A percentile compares a stretch with the other conserved stretches of the same genome.
Conservation (phyloP, 2,888 invertebrate genomes). For the Eueremaeus valkanovi region DNA sequence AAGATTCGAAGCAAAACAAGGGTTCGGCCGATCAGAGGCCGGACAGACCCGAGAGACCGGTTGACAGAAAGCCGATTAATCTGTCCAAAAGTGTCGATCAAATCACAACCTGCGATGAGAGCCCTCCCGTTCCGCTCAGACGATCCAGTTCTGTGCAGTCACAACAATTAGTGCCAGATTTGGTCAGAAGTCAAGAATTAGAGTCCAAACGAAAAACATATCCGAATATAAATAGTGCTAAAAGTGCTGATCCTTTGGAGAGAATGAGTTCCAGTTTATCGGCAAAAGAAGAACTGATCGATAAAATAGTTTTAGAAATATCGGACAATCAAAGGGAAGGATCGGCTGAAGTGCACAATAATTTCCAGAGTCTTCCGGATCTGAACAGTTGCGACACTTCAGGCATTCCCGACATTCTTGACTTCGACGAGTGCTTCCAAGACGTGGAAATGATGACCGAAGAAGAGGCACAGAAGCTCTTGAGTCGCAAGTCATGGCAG, state of each 20-base stretch:
- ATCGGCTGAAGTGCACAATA: not conserved
- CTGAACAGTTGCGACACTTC: slow-evolving; percentile 43
- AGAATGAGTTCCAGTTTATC: not conserved
- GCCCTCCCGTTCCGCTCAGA: slow-evolving; percentile 1
- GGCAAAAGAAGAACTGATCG: slow-evolving; percentile 41
- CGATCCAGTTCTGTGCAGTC: not conserved
- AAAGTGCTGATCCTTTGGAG: not conserved
- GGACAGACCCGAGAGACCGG: too few relatives aligned
- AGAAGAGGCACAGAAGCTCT: slow-evolving; percentile 78
- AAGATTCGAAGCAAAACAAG: slow-evolving; percentile 3
- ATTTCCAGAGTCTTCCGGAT: slow-evolving; percentile 27
- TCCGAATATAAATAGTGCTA: not conserved
- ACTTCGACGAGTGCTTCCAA: slow-evolving; percentile 43
- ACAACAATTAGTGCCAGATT: slow-evolving; percentile 21
- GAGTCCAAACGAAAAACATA: not conserved
- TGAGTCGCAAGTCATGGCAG: slow-evolving; percentile 62
- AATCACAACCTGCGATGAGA: not conserved
- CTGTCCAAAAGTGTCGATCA: slow-evolving; percentile 3
- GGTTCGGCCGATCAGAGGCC: too few relatives aligned
- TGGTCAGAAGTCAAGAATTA: not conserved
- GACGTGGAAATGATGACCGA: slow-evolving; percentile 67
- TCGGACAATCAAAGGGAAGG: slow-evolving; percentile 19
- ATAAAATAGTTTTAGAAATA: slow-evolving; percentile 43
- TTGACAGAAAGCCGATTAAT: not conserved
- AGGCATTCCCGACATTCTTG: slow-evolving; percentile 42